These are phyloP conservation scores for Lepus townsendii DNA, from an alignment of 2,797 vertebrate genomes.

Conservation along the genomic window DNA sequence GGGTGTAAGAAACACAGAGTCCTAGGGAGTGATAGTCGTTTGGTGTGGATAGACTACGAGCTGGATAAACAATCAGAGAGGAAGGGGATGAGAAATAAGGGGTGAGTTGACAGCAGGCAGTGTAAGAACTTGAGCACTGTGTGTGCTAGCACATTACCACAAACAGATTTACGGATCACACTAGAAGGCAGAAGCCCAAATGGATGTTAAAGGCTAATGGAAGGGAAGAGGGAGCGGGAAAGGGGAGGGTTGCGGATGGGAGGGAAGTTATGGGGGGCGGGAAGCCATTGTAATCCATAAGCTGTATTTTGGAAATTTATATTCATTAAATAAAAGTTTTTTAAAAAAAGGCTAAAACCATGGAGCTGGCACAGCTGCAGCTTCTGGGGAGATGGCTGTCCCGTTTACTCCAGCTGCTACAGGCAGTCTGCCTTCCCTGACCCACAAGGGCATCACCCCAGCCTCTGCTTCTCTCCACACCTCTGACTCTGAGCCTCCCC, in stretches of 20 bases:
- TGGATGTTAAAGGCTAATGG: not conserved
- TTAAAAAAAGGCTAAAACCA: not conserved
- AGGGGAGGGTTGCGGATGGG: too few relatives aligned
- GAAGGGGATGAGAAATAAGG: not conserved
- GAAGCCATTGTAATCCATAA: too few relatives aligned
- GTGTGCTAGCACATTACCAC: not conserved
- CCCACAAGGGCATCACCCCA: not conserved
- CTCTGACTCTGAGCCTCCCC: not conserved
- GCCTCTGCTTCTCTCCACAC: not conserved
- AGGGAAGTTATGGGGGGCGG: too few relatives aligned
- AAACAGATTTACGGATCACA: not conserved
- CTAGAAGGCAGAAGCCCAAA: too few relatives aligned
- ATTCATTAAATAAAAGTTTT: too few relatives aligned
- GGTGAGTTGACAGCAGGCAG: not conserved
- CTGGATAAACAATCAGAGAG: not conserved
- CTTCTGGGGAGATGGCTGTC: not conserved
- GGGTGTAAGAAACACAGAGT: not conserved
- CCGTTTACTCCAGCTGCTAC: not conserved
- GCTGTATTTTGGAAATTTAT: too few relatives aligned
- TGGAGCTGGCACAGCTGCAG: not conserved
- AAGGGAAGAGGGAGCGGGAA: too few relatives aligned
- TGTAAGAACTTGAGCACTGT: not conserved
- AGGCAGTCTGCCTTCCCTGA: not conserved
- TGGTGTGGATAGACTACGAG: not conserved
- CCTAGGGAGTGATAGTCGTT: not conserved